Evolutionary conservation across 2,888 invertebrate genomes (phyloP), one percentile per base, ranked within the genome.

Genomic region (Monopis laevigella): DNA sequence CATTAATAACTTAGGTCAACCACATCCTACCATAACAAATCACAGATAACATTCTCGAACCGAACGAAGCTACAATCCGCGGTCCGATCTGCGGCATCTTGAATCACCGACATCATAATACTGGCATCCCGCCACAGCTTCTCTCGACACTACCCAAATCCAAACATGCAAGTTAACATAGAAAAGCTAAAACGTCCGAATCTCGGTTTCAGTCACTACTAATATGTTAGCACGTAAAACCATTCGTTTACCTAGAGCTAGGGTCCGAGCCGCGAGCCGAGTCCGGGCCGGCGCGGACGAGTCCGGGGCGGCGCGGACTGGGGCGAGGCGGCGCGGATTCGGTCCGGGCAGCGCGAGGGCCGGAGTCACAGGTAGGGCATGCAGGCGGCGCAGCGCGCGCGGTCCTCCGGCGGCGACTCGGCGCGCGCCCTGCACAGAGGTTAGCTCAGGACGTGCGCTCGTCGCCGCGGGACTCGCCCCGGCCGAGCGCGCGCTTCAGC

Each of bases 401-500:
- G 55, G 44, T 67, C 70, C 65, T 71, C 68, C 10, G 72, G 68
- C 4, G 36, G 17, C 57, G 74, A 71, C 47, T 61, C 74, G 45
- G 71, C 75, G 56, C 68, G 67, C 62, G 72, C 73, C 77, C 77
- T 75, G 77, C 59, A 75, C 75, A 77, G 67, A 74, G 48, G 51
- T 68, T 70, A 65, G 54, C 82, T 85, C 85, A 86, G 65, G 82
- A 84, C 58, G 80, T 69, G 46, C 80, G 60, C 66, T 80, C 68
- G 59, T 72, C 74, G 43, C 62, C 58, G 18, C 69, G 81, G 43
- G 81, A 71, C 39, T 82, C 82, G 51, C 78, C 70, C 52, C 85
- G 84, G 51, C 86, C 84, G 57, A 91, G 74, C 50, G 89, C 88
- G 47, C 86, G 82, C 77, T 88, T 88, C 67, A 92, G 68, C 71